These are phyloP conservation scores for Siphamia tubifer DNA, from an alignment of 2,113 vertebrate genomes.

Conservation along the genomic window DNA sequence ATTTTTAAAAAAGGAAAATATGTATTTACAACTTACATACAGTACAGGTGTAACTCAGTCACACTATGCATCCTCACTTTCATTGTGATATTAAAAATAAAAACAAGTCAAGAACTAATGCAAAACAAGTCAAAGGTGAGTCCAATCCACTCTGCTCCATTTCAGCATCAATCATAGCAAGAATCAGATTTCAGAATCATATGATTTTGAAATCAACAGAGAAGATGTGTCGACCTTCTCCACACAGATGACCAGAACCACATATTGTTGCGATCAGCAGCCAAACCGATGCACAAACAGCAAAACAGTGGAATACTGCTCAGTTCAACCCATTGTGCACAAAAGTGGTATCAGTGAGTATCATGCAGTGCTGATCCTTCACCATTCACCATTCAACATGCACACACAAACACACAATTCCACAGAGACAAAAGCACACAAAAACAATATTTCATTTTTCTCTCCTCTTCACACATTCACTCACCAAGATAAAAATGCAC, in stretches of 20 bases:
- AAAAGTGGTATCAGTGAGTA: neutral
- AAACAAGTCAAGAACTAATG: constrained; percentile 1
- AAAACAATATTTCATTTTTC: neutral
- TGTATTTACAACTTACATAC: no score
- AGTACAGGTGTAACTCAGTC: neutral
- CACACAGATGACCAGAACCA: constrained; percentile 8
- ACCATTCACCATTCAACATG: constrained; percentile 56
- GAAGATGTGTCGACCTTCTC: neutral
- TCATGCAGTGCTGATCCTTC: constrained; percentile 62
- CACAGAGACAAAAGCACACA: constrained; percentile 1
- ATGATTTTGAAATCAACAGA: constrained; percentile 36
- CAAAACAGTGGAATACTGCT: neutral
- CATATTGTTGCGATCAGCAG: neutral
- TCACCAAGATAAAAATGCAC: constrained; percentile 19
- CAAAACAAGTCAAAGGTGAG: constrained; percentile 8
- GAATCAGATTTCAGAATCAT: constrained; percentile 28
- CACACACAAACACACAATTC: neutral
- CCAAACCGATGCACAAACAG: neutral
- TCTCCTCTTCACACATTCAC: constrained; percentile 2
- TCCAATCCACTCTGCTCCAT: neutral
- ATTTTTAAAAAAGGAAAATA: no score
- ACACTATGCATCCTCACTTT: neutral
- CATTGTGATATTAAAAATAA: constrained; percentile 37
- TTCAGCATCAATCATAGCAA: constrained; percentile 7
- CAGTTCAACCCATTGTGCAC: constrained; percentile 29